Percentiles rank a stretch among this genome's conserved stretches.
These are phyloP conservation scores for Heterohyrax brucei DNA, from an alignment of 2,797 vertebrate species.

Conservation along the genomic window DNA sequence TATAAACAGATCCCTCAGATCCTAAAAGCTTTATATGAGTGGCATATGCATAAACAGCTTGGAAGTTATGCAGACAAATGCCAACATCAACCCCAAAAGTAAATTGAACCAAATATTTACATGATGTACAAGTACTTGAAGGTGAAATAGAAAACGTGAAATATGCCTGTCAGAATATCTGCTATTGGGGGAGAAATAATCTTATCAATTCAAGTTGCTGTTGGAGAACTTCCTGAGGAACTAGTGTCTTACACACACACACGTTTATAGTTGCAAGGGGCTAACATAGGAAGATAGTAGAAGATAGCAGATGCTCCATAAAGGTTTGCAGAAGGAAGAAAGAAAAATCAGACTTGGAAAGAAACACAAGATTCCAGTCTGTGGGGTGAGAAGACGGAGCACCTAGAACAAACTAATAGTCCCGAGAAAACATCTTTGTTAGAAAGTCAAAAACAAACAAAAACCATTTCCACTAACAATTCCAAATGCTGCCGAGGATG, in stretches of 20 bases:
- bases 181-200: not conserved
- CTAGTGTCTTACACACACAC: not conserved
- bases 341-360: not conserved
- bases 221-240: not conserved
- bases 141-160: constrained; percentile 34
- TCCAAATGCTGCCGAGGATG: not conserved
- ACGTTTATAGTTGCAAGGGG: not conserved
- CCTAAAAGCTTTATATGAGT: constrained; percentile 69
- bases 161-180: constrained; percentile 23
- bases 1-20: constrained; percentile 64
- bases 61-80: constrained; percentile 74
- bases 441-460: constrained; percentile 12
- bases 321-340: constrained; percentile 20
- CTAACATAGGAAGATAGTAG: not conserved
- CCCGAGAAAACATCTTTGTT: constrained; percentile 13
- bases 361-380: not conserved
- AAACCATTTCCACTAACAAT: not conserved
- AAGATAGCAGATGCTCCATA: not conserved
- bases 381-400: constrained; percentile 33
- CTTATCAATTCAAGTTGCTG: constrained; percentile 30
- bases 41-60: constrained; percentile 71
- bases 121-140: not conserved
- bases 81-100: constrained; percentile 50
- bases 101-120: constrained; percentile 75
- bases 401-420: constrained; percentile 7